A percentile compares a stretch with the other conserved stretches of the same genome.
Evolutionary conservation across 2,797 vertebrate species (phyloP).

Genomic region (Lithobates sylvaticus): DNA sequence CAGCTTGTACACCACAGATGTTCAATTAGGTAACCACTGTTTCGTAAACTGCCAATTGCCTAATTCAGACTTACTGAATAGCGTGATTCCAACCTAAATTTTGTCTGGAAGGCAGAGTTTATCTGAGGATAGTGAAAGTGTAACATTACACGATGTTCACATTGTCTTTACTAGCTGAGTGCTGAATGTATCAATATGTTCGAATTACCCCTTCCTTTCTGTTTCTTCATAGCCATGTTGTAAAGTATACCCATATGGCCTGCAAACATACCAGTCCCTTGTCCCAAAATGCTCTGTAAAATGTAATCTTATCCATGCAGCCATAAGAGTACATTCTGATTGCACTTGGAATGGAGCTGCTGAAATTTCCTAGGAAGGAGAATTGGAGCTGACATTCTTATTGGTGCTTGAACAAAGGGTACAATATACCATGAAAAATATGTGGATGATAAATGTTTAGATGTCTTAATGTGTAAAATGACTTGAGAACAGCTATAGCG

Average conservation of each 20-base stretch:
- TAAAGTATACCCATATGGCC: slow-evolving; percentile 38
- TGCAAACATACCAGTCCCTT: slow-evolving; percentile 34
- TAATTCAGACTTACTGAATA: background rate
- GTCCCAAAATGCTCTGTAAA: slow-evolving; percentile 42
- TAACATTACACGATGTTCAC: slow-evolving; percentile 17
- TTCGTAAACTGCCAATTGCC: slow-evolving; percentile 1
- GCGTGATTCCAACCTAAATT: background rate
- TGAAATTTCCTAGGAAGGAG: slow-evolving; percentile 1
- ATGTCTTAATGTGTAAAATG: background rate
- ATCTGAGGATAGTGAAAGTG: slow-evolving; percentile 45
- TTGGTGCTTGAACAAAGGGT: background rate
- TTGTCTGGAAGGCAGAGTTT: slow-evolving; percentile 11
- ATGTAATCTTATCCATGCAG: slow-evolving; percentile 25
- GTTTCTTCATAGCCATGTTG: slow-evolving; percentile 38
- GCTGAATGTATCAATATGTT: slow-evolving; percentile 20
- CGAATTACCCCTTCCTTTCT: slow-evolving; percentile 35
- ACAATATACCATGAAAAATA: background rate
- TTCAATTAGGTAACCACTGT: background rate
- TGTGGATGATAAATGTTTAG: background rate
- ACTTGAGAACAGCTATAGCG: background rate
- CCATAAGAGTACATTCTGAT: slow-evolving; percentile 9
- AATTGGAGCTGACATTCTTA: background rate
- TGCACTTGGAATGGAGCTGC: background rate
- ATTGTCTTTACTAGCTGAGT: background rate
- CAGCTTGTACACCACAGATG: background rate